Evolutionary conservation across 2,888 invertebrate species (phyloP), one percentile per base, ranked within the genome.

Genomic region (Girardia tigrina): DNA sequence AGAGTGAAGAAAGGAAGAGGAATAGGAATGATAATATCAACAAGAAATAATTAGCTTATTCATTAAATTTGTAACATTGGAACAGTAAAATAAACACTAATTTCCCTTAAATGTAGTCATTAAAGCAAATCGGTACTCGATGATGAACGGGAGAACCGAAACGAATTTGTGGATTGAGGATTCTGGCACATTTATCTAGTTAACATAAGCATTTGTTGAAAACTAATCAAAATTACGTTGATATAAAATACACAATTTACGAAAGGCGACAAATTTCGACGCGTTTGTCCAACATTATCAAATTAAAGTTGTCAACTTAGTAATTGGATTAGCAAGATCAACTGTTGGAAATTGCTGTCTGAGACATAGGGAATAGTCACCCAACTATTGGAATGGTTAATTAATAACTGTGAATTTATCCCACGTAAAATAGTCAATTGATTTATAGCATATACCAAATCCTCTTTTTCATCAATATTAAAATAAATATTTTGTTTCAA

Each of bases 401-500:
- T 56, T 56, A 56, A 56, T 56, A 56, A 56, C n/a, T 56, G 56
- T 16, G n/a, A 56, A 12, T 36, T 56, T 56, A 56, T 56, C 56
- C 56, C 56, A 56, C 56, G 56, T 56, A 56, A 56, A n/a, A 56
- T 56, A 56, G 56, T 56, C 56, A 56, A 12, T 56, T 56, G 56
- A 56, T 56, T 56, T 56, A 56, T 56, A 20, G 23, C 56, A n/a
- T 56, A 56, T 20, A 56, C 23, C 56, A 4, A 56, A 12, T 36
- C 20, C 56, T 12, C 2, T 16, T 20, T 56, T 56, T 56, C 56
- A 56, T 56, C 23, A 56, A 4, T 16, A 16, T 56, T 56, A 8
- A 56, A 56, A n/a, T 56, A 56, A 56, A 56, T 56, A 56, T 56
- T 56, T 56, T 56, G 56, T 56, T 56, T 56, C n/a, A 56, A 56